phyloP scores from a whole-genome alignment of 1,140 invertebrate species.

The Aphelenchoides besseyi region DNA sequence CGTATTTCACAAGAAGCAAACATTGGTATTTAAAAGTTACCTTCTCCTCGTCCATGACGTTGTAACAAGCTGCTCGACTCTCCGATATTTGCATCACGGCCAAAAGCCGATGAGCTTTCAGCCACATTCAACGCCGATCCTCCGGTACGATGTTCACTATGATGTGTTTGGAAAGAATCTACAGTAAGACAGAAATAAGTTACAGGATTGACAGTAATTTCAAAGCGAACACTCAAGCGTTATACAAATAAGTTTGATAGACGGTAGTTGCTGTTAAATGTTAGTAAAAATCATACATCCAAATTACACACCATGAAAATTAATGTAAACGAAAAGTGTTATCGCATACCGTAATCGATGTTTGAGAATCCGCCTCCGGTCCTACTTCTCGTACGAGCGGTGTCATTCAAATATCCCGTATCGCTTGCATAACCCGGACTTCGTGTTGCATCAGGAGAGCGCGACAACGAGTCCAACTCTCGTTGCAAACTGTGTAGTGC shows the following conservation, averaged over 20 bases:
- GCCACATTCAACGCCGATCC: constrained; percentile 11
- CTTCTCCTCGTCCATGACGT: constrained; percentile 1
- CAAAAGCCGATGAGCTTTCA: not conserved
- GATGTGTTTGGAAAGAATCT: constrained; percentile 24
- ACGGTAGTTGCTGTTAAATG: too few relatives aligned
- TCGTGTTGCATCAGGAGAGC: constrained; percentile 53
- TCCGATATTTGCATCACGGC: not conserved
- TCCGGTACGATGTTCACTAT: not conserved
- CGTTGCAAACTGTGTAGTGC: constrained; percentile 56
- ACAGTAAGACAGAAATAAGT: constrained; percentile 23
- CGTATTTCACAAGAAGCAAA: not conserved
- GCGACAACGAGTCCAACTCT: constrained; percentile 57
- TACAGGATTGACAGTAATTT: constrained; percentile 7
- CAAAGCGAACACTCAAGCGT: too few relatives aligned
- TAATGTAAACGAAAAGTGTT: constrained; percentile 7
- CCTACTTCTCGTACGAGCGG: constrained; percentile 35
- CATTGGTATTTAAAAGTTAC: not conserved
- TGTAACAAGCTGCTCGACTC: constrained; percentile 1
- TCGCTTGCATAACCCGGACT: constrained; percentile 50
- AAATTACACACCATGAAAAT: too few relatives aligned
- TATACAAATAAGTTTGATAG: too few relatives aligned
- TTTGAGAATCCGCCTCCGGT: constrained; percentile 47
- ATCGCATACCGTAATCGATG: constrained; percentile 53
- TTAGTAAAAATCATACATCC: too few relatives aligned
- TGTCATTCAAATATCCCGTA: constrained; percentile 51